Percentiles rank a stretch among this genome's conserved stretches.
Conservation (phyloP, 1,140 invertebrate species). For the Drosophila melanica region DNA sequence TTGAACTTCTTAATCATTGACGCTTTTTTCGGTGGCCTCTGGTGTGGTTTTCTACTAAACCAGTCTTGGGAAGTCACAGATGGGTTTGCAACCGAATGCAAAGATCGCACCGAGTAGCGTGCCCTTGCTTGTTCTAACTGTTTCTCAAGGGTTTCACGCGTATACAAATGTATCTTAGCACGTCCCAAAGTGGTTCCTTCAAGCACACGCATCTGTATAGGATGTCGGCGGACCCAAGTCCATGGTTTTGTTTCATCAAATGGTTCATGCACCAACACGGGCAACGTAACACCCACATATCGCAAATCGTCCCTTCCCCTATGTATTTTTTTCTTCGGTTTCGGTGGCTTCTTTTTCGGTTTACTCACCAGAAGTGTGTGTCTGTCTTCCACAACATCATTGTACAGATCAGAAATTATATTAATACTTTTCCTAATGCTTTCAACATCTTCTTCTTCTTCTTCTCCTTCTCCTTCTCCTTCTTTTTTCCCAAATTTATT, state of each 20-base stretch:
- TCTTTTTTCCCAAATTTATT: too few species aligned
- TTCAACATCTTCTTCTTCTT: too few species aligned
- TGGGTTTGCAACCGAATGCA: background rate
- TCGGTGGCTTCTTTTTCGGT: background rate
- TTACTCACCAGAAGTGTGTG: too few species aligned
- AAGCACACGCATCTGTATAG: slow-evolving; percentile 7
- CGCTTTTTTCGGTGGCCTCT: background rate
- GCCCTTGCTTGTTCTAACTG: background rate
- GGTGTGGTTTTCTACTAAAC: background rate
- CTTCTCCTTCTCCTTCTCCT: too few species aligned
- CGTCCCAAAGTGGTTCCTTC: background rate
- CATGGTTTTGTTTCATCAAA: slow-evolving; percentile 28
- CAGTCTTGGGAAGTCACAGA: background rate
- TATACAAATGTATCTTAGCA: slow-evolving; percentile 13
- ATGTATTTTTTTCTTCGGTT: background rate
- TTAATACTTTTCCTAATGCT: too few species aligned
- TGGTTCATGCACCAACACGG: slow-evolving; percentile 24
- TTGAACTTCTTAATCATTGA: background rate
- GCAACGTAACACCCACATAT: slow-evolving; percentile 4
- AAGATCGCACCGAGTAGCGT: background rate
- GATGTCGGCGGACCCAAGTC: slow-evolving; percentile 37
- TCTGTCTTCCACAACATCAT: too few species aligned
- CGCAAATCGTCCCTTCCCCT: background rate
- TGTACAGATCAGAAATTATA: too few species aligned
- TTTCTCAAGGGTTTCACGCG: background rate